Base-by-base conservation (phyloP, 2,797 vertebrate genomes). In the Xyrichtys novacula region DNA sequence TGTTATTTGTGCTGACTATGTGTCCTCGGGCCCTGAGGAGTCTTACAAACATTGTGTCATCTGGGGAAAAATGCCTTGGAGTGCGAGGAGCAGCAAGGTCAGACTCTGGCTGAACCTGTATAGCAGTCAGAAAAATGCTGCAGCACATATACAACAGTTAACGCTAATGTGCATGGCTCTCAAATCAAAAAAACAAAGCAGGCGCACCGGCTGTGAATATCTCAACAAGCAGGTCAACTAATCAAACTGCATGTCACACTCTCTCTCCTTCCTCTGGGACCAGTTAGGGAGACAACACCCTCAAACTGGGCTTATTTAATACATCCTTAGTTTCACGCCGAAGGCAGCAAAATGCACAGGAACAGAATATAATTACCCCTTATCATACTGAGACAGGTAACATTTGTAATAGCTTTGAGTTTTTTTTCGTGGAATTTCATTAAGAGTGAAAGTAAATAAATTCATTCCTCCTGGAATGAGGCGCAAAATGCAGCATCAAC, bases 81-180 rank as follows among this genome's bases (percentile, higher is more conserved):
- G 52, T 52, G 58, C 56, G 46, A 84, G 77, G 48, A 32, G 52
- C 75, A 78, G 50, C 42, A 55, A 81, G 73, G 76, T 73, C 80
- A 63, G 38, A 29, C 38, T 79, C 59, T 63, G 23, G 36, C 59
- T 76, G 75, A 59, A 56, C 61, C 64, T 38, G 32, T 71, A 64
- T 47, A 60, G 10, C 25, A 55, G 62, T 66, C 15, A 49, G 25
- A 63, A 64, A 71, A 55, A 59, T 20, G 28, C 55, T 75, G 62
- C 67, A 74, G 50, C 42, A 64, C 72, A 59, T 80, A 55, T 56
- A 75, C 40, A 74, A 70, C 34, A 57, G 31, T 52, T n/a, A 38
- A 19, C 17, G 29, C 16, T 46, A 15, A 40, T 60, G 25, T 49
- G 52, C 26, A 59, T 12, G 31, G 43, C 56, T 22, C 39, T 47